phyloP scores from a whole-genome alignment of 2,888 invertebrate species.

The Pollenia angustigena region DNA sequence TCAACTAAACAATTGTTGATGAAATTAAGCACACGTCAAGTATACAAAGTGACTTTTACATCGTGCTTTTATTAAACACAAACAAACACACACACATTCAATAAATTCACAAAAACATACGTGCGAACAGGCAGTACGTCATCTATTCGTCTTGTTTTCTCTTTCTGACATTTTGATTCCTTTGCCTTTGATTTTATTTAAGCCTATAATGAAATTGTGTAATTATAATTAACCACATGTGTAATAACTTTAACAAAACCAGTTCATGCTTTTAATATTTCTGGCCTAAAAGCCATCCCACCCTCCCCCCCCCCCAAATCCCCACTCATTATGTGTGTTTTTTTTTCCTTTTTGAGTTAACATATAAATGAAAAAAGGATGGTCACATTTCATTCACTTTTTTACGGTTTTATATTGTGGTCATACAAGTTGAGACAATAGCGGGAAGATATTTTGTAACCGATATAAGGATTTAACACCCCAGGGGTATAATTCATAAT shows the following conservation, averaged over 20 bases:
- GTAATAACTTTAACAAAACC: conserved; percentile 75
- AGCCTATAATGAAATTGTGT: conserved; percentile 76
- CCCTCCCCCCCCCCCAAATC: conserved; percentile 71
- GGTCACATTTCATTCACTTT: conserved; percentile 66
- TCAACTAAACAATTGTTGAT: conserved; percentile 42
- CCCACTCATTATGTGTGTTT: conserved; percentile 16
- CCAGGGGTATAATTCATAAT: conserved; percentile 82
- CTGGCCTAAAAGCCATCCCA: conserved; percentile 28
- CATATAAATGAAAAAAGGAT: conserved; percentile 38
- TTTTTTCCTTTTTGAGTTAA: background rate
- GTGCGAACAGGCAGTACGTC: background rate
- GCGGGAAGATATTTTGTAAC: conserved; percentile 72
- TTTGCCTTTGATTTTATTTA: conserved; percentile 48
- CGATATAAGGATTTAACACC: conserved; percentile 77
- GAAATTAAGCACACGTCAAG: conserved; percentile 56
- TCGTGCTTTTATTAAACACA: conserved; percentile 32
- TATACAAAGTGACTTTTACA: conserved; percentile 39
- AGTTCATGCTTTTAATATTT: conserved; percentile 34
- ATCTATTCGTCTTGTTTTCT: conserved; percentile 25
- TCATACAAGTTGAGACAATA: conserved; percentile 61
- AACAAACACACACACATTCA: background rate
- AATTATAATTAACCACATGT: conserved; percentile 83
- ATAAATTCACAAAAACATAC: background rate
- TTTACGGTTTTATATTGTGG: conserved; percentile 65
- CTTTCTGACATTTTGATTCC: conserved; percentile 2